Evolutionary conservation across 2,113 vertebrate genomes (phyloP).

Genomic region (Octodon degus): DNA sequence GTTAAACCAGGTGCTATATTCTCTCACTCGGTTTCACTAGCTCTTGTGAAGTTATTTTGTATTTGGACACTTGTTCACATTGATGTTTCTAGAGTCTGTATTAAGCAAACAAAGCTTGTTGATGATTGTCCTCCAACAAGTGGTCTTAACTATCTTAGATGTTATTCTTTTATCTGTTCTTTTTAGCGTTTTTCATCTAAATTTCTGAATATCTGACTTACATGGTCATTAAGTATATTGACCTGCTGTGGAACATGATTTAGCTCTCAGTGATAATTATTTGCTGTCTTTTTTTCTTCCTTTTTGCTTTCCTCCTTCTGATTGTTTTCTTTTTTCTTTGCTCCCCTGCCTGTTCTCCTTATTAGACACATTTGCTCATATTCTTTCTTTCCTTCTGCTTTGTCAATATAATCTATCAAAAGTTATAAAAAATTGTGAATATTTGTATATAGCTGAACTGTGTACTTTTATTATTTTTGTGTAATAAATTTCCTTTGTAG

Average conservation of each 20-base stretch:
- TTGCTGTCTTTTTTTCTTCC: background rate
- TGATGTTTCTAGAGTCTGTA: background rate
- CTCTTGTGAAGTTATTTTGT: background rate
- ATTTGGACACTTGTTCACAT: background rate
- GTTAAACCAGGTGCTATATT: background rate
- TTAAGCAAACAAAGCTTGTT: background rate
- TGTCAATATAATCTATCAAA: background rate
- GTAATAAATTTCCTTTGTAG: background rate
- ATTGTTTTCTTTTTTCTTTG: background rate
- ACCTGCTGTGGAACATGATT: background rate
- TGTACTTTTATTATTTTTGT: constrained; percentile 2
- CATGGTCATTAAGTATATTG: background rate
- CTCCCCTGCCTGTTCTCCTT: background rate
- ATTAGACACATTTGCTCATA: background rate
- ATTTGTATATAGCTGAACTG: background rate
- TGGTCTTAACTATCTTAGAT: background rate
- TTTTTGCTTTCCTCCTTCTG: background rate
- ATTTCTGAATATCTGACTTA: background rate
- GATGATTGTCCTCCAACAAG: background rate
- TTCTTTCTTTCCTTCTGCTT: background rate
- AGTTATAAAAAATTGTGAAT: background rate
- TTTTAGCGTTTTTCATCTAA: background rate
- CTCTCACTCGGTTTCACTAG: background rate
- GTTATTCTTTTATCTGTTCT: background rate
- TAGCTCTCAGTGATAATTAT: background rate